These are phyloP conservation scores for Sussaba pulchella DNA, from an alignment of 2,888 invertebrate species.

Conservation along the genomic window DNA sequence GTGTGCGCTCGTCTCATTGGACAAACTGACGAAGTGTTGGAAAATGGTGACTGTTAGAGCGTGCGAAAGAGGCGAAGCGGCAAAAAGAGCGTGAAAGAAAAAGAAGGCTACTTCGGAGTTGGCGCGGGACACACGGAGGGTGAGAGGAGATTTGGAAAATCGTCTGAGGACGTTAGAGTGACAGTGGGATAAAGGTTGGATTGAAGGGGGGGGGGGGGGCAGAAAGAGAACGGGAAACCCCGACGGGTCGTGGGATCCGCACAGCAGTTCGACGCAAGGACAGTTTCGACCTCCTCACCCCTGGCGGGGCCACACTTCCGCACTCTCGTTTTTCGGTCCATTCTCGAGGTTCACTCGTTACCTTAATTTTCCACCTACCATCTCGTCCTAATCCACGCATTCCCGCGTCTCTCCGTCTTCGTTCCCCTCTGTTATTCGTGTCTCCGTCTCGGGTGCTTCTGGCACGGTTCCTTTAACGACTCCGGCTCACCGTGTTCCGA, in stretches of 20 bases:
- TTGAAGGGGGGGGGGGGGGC: neutral
- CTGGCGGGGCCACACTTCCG: too few species aligned
- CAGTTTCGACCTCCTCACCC: neutral
- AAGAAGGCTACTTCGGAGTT: neutral
- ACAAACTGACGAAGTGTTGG: slow-evolving; percentile 22
- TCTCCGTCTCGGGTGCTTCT: slow-evolving; percentile 21
- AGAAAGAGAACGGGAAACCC: slow-evolving; percentile 8
- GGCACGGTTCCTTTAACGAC: slow-evolving; percentile 58
- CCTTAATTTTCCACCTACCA: slow-evolving; percentile 4
- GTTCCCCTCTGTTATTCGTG: neutral
- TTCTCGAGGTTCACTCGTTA: slow-evolving; percentile 8
- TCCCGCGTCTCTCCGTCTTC: neutral
- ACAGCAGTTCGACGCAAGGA: slow-evolving; percentile 1
- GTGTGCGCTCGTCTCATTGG: slow-evolving; percentile 19
- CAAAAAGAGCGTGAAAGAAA: neutral
- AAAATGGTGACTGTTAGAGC: neutral
- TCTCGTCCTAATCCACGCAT: neutral
- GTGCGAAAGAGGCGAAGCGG: neutral
- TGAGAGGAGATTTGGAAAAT: slow-evolving; percentile 9
- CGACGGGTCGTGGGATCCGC: slow-evolving; percentile 4
- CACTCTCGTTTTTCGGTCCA: neutral
- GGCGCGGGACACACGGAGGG: neutral
- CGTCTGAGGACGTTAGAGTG: slow-evolving; percentile 9
- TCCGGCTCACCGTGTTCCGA: slow-evolving; percentile 44
- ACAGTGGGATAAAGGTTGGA: neutral